Evolutionary conservation across 2,113 vertebrate species (phyloP).

Genomic region (Myocastor coypus): DNA sequence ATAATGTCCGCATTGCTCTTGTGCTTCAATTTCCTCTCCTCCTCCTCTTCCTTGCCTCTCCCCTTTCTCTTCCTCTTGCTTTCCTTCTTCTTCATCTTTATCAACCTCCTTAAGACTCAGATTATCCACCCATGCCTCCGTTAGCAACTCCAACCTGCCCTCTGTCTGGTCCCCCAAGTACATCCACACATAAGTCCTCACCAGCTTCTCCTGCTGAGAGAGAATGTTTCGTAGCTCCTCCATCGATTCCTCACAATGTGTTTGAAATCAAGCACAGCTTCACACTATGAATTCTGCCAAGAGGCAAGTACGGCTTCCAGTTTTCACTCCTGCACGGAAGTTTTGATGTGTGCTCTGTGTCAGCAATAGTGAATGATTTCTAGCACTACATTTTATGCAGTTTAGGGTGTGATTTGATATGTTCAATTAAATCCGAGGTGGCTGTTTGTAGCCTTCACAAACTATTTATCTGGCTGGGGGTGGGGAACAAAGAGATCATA

Average conservation of each 20-base stretch:
- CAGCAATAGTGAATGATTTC: background rate
- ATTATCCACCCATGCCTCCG: too few relatives aligned
- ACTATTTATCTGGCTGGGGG: background rate
- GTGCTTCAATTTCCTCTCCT: background rate
- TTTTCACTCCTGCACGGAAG: background rate
- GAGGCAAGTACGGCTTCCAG: background rate
- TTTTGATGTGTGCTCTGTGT: background rate
- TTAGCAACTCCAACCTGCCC: too few relatives aligned
- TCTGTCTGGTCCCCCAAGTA: background rate
- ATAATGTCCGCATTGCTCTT: background rate
- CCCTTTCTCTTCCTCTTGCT: background rate
- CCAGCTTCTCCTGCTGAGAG: background rate
- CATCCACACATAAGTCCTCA: too few relatives aligned
- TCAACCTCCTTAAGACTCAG: background rate
- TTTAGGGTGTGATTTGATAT: background rate
- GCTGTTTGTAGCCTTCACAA: background rate
- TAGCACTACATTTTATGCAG: background rate
- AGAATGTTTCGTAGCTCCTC: background rate
- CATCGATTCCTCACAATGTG: background rate
- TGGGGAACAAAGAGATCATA: accelerated
- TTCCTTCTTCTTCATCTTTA: background rate
- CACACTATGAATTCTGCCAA: background rate
- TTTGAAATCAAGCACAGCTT: background rate
- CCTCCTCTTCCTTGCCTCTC: background rate
- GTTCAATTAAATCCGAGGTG: background rate